Evolutionary conservation across 2,888 invertebrate species (phyloP), one percentile per base, ranked within the genome.

Genomic region (Pediacus dermestoides): DNA sequence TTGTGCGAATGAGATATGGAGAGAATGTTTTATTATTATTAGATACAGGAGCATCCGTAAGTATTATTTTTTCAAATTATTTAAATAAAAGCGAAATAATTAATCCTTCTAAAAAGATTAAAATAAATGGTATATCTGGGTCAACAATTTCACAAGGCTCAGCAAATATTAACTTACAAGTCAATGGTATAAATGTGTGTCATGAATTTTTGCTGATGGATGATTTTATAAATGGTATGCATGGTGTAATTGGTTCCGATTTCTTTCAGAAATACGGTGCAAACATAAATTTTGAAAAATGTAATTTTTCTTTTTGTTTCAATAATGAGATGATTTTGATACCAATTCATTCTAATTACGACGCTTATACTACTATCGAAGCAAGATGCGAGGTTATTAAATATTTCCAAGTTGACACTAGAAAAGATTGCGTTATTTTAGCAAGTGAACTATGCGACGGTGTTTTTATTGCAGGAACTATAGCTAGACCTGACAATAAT

Each of bases 331-430:
- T 32, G 34, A 3, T 28, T 9, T 30, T 18, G n/a, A 13, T 36
- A 12, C 32, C 38, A 15, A 16, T 46, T 7, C 10, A 40, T 10
- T 40, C 41, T 6, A 30, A 40, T 13, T 34, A 26, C 26, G 22
- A 35, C 10, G 9, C 8, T 16, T 37, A 32, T 16, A 39, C 21
- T 18, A 10, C 16, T 11, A 34, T 46, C 31, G 37, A 37, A 3
- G 13, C 43, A 10, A 21, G 44, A 11, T 44, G 44, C 30, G 42
- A 44, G 37, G 25, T 42, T 14, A 42, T 49, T 25, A 37, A 37
- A 36, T 39, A 43, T 35, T 42, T 33, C 23, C 11, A 28, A 14
- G 28, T 33, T 13, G 16, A 42, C 9, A 35, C 9, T 3, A 32
- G 27, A 9, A 18, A 30, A 10, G 37, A 46, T 9, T 46, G 39